Evolutionary conservation across 2,888 invertebrate species (phyloP).

Genomic region (Thereva nobilitata): DNA sequence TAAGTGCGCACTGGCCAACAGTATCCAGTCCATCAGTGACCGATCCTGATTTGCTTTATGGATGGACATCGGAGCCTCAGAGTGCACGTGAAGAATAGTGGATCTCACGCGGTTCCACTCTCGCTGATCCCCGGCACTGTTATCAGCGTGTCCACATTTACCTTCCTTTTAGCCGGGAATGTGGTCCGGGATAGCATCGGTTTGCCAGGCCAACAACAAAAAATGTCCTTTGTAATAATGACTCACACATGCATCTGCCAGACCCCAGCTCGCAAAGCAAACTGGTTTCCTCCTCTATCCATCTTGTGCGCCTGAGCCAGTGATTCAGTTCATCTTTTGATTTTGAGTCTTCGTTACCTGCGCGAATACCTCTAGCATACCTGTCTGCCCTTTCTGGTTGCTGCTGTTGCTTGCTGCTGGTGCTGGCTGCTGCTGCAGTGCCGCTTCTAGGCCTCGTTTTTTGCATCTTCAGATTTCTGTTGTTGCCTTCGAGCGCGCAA

Average conservation of each 20-base stretch:
- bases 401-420: not conserved
- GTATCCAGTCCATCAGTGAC: slow-evolving; percentile 27
- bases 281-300: slow-evolving; percentile 18
- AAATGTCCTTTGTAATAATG: slow-evolving; percentile 30
- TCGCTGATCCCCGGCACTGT: not conserved
- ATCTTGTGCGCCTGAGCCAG: slow-evolving; percentile 18
- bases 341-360: not conserved
- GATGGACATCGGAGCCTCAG: slow-evolving; percentile 17
- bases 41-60: slow-evolving; percentile 31
- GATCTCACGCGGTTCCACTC: slow-evolving; percentile 22
- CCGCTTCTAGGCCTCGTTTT: not conserved
- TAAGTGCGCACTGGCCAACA: slow-evolving; percentile 23
- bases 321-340: slow-evolving; percentile 23
- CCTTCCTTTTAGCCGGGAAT: slow-evolving; percentile 32
- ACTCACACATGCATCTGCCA: slow-evolving; percentile 24
- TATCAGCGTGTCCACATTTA: slow-evolving; percentile 32
- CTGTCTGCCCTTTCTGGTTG: slow-evolving; percentile 8
- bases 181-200: slow-evolving; percentile 26
- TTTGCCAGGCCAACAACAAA: slow-evolving; percentile 10
- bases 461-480: slow-evolving; percentile 16
- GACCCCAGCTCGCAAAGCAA: not conserved
- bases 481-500: slow-evolving; percentile 10
- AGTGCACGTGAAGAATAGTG: slow-evolving; percentile 23
- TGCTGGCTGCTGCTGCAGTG: not conserved
- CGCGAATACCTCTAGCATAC: slow-evolving; percentile 20